These are phyloP conservation scores for Cataglyphis altisquamis DNA, from an alignment of 2,888 invertebrate genomes.

Conservation along the genomic window DNA sequence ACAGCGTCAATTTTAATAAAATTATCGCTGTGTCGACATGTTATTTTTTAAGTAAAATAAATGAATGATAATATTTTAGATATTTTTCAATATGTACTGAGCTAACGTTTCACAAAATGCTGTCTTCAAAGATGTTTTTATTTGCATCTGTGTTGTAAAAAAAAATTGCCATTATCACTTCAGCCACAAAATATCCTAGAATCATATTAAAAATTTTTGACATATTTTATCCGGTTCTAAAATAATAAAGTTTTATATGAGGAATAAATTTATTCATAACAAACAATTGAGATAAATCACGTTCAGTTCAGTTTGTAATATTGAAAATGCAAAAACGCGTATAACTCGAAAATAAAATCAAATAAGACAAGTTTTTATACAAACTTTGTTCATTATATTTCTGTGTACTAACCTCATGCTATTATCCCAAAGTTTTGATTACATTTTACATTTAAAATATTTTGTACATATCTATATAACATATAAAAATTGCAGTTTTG, in stretches of 20 bases:
- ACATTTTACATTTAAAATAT: background rate
- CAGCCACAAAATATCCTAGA: background rate
- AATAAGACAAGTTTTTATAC: background rate
- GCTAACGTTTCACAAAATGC: background rate
- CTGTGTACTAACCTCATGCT: background rate
- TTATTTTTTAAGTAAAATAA: background rate
- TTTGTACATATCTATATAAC: background rate
- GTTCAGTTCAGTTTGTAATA: background rate
- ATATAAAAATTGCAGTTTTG: background rate
- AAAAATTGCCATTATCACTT: background rate
- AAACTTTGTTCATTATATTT: background rate
- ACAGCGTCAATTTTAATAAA: conserved; percentile 21
- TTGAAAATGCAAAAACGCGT: background rate
- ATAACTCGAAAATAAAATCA: background rate
- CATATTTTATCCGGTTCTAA: background rate
- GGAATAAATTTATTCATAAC: background rate
- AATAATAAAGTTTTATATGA: background rate
- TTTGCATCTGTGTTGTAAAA: background rate
- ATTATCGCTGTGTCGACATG: background rate
- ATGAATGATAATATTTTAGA: background rate
- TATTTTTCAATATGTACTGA: background rate
- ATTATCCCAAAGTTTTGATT: background rate
- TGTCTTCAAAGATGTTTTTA: background rate
- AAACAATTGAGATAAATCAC: background rate
- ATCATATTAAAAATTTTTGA: background rate